Evolutionary conservation across 2,888 invertebrate genomes (phyloP).

Genomic region (Eulithis testata): DNA sequence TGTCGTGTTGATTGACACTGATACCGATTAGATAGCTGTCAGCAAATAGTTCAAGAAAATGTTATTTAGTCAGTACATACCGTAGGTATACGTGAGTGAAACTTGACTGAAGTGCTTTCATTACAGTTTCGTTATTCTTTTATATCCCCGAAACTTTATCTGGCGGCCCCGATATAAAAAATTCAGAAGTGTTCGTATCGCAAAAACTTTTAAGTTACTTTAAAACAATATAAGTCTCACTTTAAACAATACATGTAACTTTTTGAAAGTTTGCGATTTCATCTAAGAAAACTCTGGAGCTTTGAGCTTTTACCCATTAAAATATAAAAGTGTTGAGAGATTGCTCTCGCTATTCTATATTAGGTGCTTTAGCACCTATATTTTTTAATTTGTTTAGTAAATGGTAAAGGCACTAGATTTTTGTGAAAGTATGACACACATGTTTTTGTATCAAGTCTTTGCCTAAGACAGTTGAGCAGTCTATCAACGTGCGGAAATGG

Average conservation of each 20-base stretch:
- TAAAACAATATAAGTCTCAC: slow-evolving; percentile 44
- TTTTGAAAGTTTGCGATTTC: slow-evolving; percentile 34
- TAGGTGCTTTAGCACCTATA: not conserved
- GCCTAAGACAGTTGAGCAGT: slow-evolving; percentile 44
- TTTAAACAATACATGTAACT: slow-evolving; percentile 42
- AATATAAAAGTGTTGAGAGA: slow-evolving; percentile 1
- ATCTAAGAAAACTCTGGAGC: slow-evolving; percentile 31
- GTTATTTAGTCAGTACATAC: too few relatives aligned
- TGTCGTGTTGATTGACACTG: too few relatives aligned
- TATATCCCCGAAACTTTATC: slow-evolving; percentile 33
- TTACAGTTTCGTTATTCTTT: slow-evolving; percentile 35
- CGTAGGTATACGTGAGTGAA: not conserved
- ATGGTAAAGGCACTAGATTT: too few relatives aligned
- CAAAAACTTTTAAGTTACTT: slow-evolving; percentile 40
- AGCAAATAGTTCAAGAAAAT: not conserved
- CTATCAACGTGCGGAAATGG: slow-evolving; percentile 61
- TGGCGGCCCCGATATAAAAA: slow-evolving; percentile 36
- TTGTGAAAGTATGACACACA: too few relatives aligned
- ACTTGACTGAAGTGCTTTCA: slow-evolving; percentile 25
- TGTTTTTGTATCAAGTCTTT: slow-evolving; percentile 20
- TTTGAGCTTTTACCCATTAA: slow-evolving; percentile 14
- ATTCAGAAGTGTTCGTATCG: slow-evolving; percentile 37
- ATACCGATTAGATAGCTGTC: not conserved
- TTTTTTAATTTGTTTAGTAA: too few relatives aligned
- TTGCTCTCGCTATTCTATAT: not conserved